Conservation (phyloP, 2,113 vertebrate genomes). For the Microcebus tavaratra region DNA sequence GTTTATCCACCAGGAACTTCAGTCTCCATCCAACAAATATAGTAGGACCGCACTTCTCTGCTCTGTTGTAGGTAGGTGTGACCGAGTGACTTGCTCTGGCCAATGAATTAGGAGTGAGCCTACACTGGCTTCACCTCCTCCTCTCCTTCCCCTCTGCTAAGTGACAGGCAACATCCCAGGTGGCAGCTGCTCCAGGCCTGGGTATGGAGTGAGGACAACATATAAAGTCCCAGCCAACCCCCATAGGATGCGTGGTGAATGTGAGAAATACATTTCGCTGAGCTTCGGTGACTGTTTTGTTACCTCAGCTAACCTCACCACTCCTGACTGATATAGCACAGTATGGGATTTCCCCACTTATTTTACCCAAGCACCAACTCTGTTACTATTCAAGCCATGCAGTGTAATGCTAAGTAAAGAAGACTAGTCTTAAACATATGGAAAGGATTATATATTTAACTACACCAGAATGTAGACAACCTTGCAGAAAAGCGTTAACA, state of each 20-base stretch:
- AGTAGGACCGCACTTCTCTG: not conserved
- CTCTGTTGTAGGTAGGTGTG: no score
- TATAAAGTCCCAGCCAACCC: not conserved
- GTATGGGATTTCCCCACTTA: not conserved
- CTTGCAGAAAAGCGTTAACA: not conserved
- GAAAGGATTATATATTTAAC: not conserved
- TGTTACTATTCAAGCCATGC: not conserved
- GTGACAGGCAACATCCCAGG: not conserved
- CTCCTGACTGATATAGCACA: not conserved
- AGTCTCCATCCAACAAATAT: not conserved
- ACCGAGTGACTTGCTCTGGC: not conserved
- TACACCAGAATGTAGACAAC: not conserved
- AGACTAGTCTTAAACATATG: not conserved
- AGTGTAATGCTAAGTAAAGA: not conserved
- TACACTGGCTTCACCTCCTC: not conserved
- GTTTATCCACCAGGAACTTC: not conserved
- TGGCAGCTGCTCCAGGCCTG: not conserved
- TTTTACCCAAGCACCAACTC: not conserved
- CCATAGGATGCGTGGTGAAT: fast-evolving
- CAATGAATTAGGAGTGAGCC: not conserved
- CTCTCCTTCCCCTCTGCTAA: not conserved
- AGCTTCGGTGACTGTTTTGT: not conserved
- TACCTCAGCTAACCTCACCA: not conserved
- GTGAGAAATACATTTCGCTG: not conserved
- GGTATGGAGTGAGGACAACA: not conserved